Base-by-base conservation (phyloP, 1,140 invertebrate genomes). In the Brachionus rubens region DNA sequence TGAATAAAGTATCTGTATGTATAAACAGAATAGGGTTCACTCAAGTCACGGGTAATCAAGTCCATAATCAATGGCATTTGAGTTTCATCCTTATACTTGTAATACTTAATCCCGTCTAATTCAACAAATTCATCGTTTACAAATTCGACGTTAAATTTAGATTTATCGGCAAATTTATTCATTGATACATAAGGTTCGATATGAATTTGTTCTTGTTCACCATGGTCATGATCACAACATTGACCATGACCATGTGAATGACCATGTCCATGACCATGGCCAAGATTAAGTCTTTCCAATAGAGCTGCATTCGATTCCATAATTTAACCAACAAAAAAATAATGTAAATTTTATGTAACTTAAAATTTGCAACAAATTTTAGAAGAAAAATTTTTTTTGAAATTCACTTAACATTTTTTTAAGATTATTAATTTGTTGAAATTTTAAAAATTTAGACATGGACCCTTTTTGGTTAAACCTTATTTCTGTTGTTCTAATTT, bases 1-100 rank as follows among this genome's bases (percentile, higher is more conserved):
- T 98, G 94, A 84, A 99, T 98, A 87, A 99, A 99, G 88, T 99
- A 99, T 87, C 96, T 90, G 88, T 99, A 99, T 41, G 96, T 99
- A 85, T 99, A 99, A 87, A 99, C 98, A 77, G 95, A 98, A 87
- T 99, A 99, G 30, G 96, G 96, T 89, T 99, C 96, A 77, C 95
- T 98, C 78, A 99, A 88, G 87, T 98, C 96, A 84, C 95, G 96
- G 82, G 97, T 94, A 83, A 99, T 99, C 80, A 98, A 89, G 87
- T 91, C 90, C 93, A 98, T 98, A 79, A 99, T 98, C 82, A 92
- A 90, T 78, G 91, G 90, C 92, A 96, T 94, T 87, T 96, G 92
- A 78, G 90, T 81, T 87, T 96, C 93, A 77, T 90, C 90, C 86
- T 92, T 87, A 86, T 94, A 92, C 81, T 91, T 89, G 80, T 91